Evolutionary conservation across 1,140 invertebrate species (phyloP), one percentile per base, ranked within the genome.

Genomic region (Euborellia annulipes): DNA sequence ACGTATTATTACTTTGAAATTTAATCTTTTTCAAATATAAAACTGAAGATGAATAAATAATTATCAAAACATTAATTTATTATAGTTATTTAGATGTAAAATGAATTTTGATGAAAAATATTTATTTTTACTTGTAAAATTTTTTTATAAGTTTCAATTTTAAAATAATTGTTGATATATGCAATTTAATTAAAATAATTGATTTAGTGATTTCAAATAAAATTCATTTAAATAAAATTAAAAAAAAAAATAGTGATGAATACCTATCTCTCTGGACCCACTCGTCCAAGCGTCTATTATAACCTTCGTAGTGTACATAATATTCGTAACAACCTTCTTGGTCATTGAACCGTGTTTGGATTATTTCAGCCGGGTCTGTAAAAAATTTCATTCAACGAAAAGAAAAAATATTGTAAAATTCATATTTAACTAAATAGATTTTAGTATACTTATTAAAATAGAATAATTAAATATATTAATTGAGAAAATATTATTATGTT

Each of bases 271-370:
- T 69, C 18, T 80, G 78, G 43, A 97, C 88, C 93, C 94, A 98
- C 68, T 96, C 91, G 66, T 98, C 94, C 54, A 98, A 67, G 50
- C 94, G 75, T 52, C 92, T 72, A 61, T 98, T 95, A 55, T 86
- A 85, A 7, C 89, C 89, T 62, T 93, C 87, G 68, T 93, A 96
- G 65, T 96, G 92, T 8, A 96, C 90, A 67, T 95, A 96, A 62
- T 93, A 96, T 61, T 96, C 92, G 60, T 81, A 79, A 51, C 75
- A 73, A 42, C 69, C 71, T 55, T 82, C 77, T 19, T 72, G 64
- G 46, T 84, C 79, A 63, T 79, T 87, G 55, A 72, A 79, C 53
- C 92, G 70, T n/a, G 79, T 79, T 57, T 93, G 86, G 51, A 94
- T 87, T 43, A 94, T 82, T 70, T 92, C 85, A 17, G 86, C 90